Percentiles rank a stretch among this genome's conserved stretches.
Evolutionary conservation across 2,888 invertebrate genomes (phyloP).

Genomic region (Uloborus plumipes): DNA sequence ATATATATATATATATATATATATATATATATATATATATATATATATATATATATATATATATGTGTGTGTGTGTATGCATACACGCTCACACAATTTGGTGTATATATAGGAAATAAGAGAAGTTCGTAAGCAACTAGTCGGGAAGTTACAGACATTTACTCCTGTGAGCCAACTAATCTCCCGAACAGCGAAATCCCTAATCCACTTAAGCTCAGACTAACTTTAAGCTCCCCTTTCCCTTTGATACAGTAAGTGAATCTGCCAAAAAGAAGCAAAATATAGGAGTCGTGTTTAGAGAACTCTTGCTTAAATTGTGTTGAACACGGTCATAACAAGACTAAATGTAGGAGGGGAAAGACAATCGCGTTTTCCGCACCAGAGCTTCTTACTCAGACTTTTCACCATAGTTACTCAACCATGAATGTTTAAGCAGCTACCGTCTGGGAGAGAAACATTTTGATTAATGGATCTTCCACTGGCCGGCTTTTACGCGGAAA

Average conservation of each 20-base stretch:
- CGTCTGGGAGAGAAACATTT: not conserved
- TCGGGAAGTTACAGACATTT: no score
- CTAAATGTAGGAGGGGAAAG: not conserved
- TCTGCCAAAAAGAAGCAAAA: no score
- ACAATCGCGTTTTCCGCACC: constrained; percentile 53
- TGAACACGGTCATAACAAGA: constrained; percentile 8
- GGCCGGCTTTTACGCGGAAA: constrained; percentile 24
- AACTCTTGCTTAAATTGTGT: no score
- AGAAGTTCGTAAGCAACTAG: no score
- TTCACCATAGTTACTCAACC: constrained; percentile 16
- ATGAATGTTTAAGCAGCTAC: constrained; percentile 6
- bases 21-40: no score
- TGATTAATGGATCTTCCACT: constrained; percentile 38
- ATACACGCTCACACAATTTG: no score
- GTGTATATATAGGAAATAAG: no score
- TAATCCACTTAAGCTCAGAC: constrained; percentile 58
- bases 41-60: no score
- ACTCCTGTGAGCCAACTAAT: constrained; percentile 37
- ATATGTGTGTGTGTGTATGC: no score
- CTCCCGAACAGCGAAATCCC: constrained; percentile 31
- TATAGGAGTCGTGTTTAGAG: no score
- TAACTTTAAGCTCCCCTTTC: constrained; percentile 13
- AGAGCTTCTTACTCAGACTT: constrained; percentile 50
- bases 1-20: no score
- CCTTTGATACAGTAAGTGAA: not conserved